Evolutionary conservation across 2,888 invertebrate genomes (phyloP).

Genomic region (Brachyptera putata): DNA sequence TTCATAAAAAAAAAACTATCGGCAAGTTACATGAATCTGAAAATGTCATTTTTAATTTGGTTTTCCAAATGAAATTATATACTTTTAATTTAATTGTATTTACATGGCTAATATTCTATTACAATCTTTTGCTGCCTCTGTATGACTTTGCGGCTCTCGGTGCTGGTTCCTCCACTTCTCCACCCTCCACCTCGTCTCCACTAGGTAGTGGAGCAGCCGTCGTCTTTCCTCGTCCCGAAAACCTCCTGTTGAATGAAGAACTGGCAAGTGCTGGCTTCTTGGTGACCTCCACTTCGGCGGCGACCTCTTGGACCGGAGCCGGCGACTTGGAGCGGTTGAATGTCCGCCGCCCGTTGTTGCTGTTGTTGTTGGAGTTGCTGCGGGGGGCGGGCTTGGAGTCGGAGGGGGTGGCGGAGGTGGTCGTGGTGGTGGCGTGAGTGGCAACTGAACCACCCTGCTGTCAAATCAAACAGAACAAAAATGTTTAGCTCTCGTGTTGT

Average conservation of each 20-base stretch:
- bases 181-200: slow-evolving; percentile 2
- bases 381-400: slow-evolving; percentile 3
- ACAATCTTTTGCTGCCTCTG: slow-evolving; percentile 22
- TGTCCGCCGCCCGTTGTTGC: slow-evolving; percentile 21
- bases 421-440: slow-evolving; percentile 16
- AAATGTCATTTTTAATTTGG: too few relatives aligned
- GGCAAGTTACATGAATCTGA: too few relatives aligned
- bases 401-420: neutral
- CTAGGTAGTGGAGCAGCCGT: slow-evolving; percentile 3
- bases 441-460: slow-evolving; percentile 20
- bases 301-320: neutral
- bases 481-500: too few relatives aligned
- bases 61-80: too few relatives aligned
- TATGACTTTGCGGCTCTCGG: slow-evolving; percentile 20
- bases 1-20: too few relatives aligned
- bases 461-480: neutral
- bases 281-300: slow-evolving; percentile 24
- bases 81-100: too few relatives aligned
- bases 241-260: slow-evolving; percentile 6
- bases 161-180: slow-evolving; percentile 20
- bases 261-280: slow-evolving; percentile 10
- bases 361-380: slow-evolving; percentile 11
- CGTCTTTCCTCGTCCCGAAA: slow-evolving; percentile 19
- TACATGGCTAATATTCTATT: neutral
- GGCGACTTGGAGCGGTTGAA: slow-evolving; percentile 22